Percentiles rank a stretch among this genome's conserved stretches.
phyloP scores from a whole-genome alignment of 2,888 invertebrate species.

The Papilio gigon region DNA sequence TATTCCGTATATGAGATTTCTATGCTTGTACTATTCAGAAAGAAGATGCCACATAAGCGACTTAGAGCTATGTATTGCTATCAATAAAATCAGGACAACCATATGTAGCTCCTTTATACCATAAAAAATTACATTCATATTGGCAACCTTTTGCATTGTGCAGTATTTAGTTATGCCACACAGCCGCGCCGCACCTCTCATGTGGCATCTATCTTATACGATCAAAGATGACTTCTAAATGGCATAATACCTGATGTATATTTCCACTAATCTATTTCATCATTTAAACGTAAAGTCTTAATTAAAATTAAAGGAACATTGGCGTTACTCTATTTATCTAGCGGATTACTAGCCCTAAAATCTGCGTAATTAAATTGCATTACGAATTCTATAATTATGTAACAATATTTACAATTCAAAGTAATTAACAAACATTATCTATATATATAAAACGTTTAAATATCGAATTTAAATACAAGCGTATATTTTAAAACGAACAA shows the following conservation, averaged over 20 bases:
- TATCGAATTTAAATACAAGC: conserved; percentile 38
- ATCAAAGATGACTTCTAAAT: neutral
- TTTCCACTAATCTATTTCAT: conserved; percentile 12
- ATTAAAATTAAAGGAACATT: conserved; percentile 34
- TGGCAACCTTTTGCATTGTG: no score
- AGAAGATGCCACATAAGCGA: neutral
- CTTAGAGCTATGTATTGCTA: neutral
- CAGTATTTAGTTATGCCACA: no score
- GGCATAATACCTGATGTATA: neutral
- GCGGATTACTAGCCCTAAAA: conserved; percentile 36
- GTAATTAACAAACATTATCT: conserved; percentile 39
- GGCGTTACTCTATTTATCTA: conserved; percentile 37
- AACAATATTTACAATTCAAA: conserved; percentile 41
- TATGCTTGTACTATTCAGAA: neutral
- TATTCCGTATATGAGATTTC: neutral
- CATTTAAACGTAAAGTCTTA: conserved; percentile 23
- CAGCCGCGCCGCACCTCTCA: neutral
- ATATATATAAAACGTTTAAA: conserved; percentile 37
- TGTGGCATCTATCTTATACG: neutral
- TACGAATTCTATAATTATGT: conserved; percentile 40
- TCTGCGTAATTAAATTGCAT: conserved; percentile 33
- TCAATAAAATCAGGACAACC: neutral
- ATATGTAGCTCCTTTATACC: no score
- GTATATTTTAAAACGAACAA: conserved; percentile 38
- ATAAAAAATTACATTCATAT: no score